Percentiles rank a stretch among this genome's conserved stretches.
Evolutionary conservation across 2,113 vertebrate species (phyloP).

Genomic region (Myotis brandtii): DNA sequence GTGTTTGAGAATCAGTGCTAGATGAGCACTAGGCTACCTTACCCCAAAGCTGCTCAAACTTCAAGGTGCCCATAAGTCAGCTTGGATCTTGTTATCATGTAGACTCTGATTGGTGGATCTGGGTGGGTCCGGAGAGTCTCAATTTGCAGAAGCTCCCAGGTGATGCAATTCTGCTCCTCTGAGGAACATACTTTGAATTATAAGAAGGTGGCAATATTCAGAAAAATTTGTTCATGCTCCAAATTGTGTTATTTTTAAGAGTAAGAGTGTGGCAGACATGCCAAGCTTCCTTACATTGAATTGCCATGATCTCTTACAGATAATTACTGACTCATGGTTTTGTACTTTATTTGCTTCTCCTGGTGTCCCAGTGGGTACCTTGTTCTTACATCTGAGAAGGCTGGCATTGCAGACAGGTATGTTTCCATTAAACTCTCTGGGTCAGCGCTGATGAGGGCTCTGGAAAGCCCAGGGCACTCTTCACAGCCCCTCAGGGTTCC

Average conservation of each 20-base stretch:
- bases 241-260: slow-evolving; percentile 25
- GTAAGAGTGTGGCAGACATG: background rate
- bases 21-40: background rate
- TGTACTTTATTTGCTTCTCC: background rate
- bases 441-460: background rate
- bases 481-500: background rate
- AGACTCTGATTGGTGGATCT: background rate
- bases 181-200: background rate
- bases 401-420: background rate
- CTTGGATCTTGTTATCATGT: background rate
- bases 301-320: background rate
- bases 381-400: background rate
- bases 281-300: background rate
- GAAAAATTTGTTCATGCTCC: background rate
- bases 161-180: background rate
- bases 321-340: background rate
- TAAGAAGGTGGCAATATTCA: background rate
- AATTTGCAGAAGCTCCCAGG: background rate
- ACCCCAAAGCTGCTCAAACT: background rate
- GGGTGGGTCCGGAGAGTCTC: background rate
- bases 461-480: background rate
- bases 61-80: background rate
- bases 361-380: background rate
- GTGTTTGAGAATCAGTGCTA: background rate
- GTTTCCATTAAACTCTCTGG: background rate